phyloP scores from a whole-genome alignment of 1,140 invertebrate genomes.

The Cotesia chilonis region DNA sequence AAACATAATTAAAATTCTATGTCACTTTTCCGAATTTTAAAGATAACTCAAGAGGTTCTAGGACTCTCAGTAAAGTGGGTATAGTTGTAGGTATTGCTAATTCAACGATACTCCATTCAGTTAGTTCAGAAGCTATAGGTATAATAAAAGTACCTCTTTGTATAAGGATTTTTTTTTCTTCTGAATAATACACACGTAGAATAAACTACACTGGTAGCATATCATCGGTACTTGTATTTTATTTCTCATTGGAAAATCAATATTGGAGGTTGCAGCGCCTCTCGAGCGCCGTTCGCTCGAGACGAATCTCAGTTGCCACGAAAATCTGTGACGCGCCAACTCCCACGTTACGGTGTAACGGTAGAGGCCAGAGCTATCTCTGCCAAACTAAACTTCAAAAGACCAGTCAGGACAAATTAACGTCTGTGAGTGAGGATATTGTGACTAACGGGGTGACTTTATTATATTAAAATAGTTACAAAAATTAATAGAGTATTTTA shows the following conservation, averaged over 20 bases:
- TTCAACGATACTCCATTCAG: no score
- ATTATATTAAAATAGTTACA: conserved; percentile 1
- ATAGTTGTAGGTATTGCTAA: no score
- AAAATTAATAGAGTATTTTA: not conserved
- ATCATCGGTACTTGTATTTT: conserved; percentile 56
- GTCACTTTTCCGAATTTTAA: no score
- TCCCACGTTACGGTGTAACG: conserved; percentile 31
- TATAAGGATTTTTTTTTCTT: not conserved
- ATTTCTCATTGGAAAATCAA: conserved; percentile 63
- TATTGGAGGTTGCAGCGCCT: conserved; percentile 62
- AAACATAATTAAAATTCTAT: no score
- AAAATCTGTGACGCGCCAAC: conserved; percentile 55
- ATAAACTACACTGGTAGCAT: conserved; percentile 43
- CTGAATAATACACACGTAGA: not conserved
- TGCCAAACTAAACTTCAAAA: conserved; percentile 8
- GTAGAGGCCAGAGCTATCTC: conserved; percentile 15
- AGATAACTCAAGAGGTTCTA: no score
- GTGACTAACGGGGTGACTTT: conserved; percentile 22
- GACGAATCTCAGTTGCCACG: conserved; percentile 61
- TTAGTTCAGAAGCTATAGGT: no score
- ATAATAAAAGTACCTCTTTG: no score
- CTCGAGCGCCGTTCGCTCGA: conserved; percentile 51
- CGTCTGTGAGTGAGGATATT: conserved; percentile 28
- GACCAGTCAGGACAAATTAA: conserved; percentile 3
- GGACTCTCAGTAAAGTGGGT: no score